Percentiles rank a stretch among this genome's conserved stretches.
phyloP scores from a whole-genome alignment of 2,797 vertebrate species.

The Platalea minor region DNA sequence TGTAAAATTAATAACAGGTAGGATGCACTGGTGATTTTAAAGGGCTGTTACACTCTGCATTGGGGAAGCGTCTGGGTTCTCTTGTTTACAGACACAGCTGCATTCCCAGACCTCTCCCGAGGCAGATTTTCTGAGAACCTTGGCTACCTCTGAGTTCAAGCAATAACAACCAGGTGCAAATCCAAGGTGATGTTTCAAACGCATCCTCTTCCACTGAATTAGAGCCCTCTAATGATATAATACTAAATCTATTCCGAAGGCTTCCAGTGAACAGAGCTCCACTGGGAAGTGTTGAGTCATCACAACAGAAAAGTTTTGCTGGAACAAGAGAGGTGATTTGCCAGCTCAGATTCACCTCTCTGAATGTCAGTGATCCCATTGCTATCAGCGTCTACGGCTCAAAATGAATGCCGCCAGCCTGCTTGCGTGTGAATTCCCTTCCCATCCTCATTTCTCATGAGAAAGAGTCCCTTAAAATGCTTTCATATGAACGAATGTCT shows the following conservation, averaged over 20 bases:
- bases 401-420: accelerated
- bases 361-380: accelerated
- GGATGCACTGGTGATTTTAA: not conserved
- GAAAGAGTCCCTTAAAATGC: not conserved
- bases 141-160: not conserved
- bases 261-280: not conserved
- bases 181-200: not conserved
- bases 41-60: not conserved
- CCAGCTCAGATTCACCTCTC: not conserved
- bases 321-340: not conserved
- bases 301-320: not conserved
- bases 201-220: not conserved
- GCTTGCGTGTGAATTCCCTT: not conserved
- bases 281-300: not conserved
- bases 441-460: not conserved
- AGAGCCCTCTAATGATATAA: not conserved
- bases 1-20: not conserved
- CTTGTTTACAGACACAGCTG: not conserved
- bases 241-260: not conserved
- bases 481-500: accelerated
- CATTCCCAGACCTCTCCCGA: not conserved
- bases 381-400: accelerated
- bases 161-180: not conserved
- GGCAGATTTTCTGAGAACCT: not conserved
- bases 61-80: not conserved